Percentiles rank a stretch among this genome's conserved stretches.
phyloP scores from a whole-genome alignment of 2,113 vertebrate genomes.

The Pterocles burchelli region DNA sequence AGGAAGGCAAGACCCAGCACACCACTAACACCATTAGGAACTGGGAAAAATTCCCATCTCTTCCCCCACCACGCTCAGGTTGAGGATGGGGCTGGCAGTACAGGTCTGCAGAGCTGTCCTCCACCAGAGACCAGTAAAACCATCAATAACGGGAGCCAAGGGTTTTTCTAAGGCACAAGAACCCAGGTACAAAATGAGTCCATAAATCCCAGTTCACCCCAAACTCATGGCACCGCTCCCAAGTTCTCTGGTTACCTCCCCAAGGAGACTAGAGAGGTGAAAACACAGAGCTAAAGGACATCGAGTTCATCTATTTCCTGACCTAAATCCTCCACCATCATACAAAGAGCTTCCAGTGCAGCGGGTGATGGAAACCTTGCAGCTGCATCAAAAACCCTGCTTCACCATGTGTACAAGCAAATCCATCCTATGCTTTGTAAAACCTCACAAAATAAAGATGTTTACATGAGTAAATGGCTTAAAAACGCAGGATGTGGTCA shows the following conservation, averaged over 20 bases:
- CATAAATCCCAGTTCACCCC: background rate
- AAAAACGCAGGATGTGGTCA: conserved; percentile 6
- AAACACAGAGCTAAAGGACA: background rate
- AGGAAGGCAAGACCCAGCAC: background rate
- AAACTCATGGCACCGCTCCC: background rate
- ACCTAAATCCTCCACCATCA: background rate
- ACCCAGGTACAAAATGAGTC: background rate
- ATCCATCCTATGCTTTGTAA: background rate
- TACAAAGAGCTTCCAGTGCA: background rate
- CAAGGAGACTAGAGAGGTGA: background rate
- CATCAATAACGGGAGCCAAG: background rate
- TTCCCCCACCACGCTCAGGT: background rate
- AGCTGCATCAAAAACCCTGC: background rate
- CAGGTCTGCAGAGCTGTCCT: background rate
- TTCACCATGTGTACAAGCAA: background rate
- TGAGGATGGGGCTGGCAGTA: background rate
- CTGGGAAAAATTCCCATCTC: background rate
- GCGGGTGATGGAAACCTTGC: background rate
- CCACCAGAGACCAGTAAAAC: background rate
- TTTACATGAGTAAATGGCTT: background rate
- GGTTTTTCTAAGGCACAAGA: background rate
- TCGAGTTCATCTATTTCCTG: background rate
- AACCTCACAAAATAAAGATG: background rate
- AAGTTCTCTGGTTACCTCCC: background rate
- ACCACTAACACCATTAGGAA: background rate